Conservation (phyloP, 2,113 vertebrate genomes). For the Aspidoscelis tigris region DNA sequence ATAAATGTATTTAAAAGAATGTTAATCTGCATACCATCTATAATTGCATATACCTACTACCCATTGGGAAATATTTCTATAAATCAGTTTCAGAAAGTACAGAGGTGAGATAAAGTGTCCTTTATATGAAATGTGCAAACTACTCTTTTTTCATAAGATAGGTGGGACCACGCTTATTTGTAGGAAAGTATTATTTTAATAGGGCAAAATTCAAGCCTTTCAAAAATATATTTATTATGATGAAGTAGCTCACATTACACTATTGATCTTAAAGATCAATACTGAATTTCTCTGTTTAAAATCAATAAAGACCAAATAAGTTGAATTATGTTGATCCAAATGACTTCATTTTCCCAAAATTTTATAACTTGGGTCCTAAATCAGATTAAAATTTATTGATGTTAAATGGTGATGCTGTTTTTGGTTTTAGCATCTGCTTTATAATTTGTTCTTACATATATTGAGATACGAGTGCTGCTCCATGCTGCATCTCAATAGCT, state of each 20-base stretch:
- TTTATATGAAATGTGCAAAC: neutral
- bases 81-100: neutral
- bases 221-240: slow-evolving; percentile 35
- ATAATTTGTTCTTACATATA: neutral
- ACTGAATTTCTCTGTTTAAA: slow-evolving; percentile 38
- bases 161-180: slow-evolving; percentile 6
- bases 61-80: too few relatives aligned
- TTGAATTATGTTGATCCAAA: slow-evolving; percentile 19
- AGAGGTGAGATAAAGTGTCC: neutral
- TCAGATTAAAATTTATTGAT: neutral
- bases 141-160: neutral
- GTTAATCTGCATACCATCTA: too few relatives aligned
- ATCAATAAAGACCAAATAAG: slow-evolving; percentile 41
- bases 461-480: neutral
- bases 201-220: slow-evolving; percentile 42
- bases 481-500: neutral
- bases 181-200: slow-evolving; percentile 49
- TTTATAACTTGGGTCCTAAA: neutral
- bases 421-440: neutral
- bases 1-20: too few relatives aligned
- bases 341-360: neutral
- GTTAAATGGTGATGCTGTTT: slow-evolving; percentile 3
- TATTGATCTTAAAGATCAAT: slow-evolving; percentile 29
- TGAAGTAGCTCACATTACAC: slow-evolving; percentile 43
- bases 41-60: too few relatives aligned